phyloP scores from a whole-genome alignment of 2,888 invertebrate species.

The Thymelicus lineola region DNA sequence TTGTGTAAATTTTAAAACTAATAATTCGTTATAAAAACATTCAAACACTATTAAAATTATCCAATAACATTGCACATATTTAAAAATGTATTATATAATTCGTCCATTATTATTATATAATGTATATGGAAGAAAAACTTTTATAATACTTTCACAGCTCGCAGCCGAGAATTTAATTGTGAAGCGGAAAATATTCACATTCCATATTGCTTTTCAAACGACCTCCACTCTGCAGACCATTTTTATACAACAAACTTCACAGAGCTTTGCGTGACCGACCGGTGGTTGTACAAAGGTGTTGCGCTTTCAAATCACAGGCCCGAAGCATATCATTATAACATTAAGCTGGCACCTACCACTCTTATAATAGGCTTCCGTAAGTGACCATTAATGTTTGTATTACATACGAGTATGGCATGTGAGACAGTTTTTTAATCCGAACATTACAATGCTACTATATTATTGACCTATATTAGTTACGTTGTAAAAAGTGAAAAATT shows the following conservation, averaged over 20 bases:
- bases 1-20: no score
- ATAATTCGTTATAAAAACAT: no score
- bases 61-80: no score
- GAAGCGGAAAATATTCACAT: neutral
- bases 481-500: no score
- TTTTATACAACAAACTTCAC: neutral
- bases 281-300: slow-evolving; percentile 31
- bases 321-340: slow-evolving; percentile 40
- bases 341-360: slow-evolving; percentile 29
- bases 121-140: no score
- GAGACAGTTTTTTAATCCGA: slow-evolving; percentile 17
- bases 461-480: no score
- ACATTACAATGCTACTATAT: neutral
- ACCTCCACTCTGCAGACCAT: neutral
- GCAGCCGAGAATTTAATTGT: no score
- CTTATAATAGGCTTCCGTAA: slow-evolving; percentile 20
- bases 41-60: no score
- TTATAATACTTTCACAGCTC: no score
- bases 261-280: slow-evolving; percentile 22
- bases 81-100: no score
- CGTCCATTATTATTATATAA: no score
- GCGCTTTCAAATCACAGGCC: slow-evolving; percentile 41
- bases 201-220: neutral
- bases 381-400: slow-evolving; percentile 6
- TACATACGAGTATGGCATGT: neutral